These are phyloP conservation scores for Platycercus adscitus DNA, from an alignment of 2,113 vertebrate species.

Conservation along the genomic window DNA sequence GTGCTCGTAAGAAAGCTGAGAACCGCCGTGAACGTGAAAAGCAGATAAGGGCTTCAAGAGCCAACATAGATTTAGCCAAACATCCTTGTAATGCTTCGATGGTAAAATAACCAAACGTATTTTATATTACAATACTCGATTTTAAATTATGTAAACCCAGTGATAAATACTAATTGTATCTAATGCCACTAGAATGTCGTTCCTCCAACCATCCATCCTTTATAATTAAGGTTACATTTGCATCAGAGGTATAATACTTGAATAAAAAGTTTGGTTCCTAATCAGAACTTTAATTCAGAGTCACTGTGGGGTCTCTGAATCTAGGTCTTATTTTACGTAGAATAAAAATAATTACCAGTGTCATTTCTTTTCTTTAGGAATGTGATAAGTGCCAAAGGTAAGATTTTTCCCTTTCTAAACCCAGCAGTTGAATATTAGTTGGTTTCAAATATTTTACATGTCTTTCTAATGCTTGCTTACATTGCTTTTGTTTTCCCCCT, in stretches of 20 bases:
- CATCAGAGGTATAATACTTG: background rate
- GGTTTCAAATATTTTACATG: background rate
- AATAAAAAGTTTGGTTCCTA: background rate
- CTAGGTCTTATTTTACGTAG: background rate
- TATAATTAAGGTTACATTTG: background rate
- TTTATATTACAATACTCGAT: background rate
- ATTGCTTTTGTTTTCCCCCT: background rate
- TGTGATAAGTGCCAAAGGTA: conserved; percentile 99
- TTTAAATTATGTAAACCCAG: background rate
- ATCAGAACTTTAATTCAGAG: background rate
- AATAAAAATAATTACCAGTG: conserved; percentile 31
- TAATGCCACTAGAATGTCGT: background rate
- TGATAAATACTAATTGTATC: background rate
- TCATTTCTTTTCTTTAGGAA: conserved; percentile 81
- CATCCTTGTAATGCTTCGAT: conserved; percentile 94
- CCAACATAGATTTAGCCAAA: conserved; percentile 90
- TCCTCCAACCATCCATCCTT: background rate
- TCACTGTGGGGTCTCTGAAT: background rate
- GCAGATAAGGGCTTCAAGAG: conserved; percentile 86
- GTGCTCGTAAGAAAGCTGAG: conserved; percentile 96
- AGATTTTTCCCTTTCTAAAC: conserved; percentile 39
- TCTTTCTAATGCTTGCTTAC: conserved; percentile 21
- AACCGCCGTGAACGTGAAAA: conserved; percentile 94
- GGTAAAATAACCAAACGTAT: conserved; percentile 69
- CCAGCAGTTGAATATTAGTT: background rate